Evolutionary conservation across 2,888 invertebrate genomes (phyloP), one percentile per base, ranked within the genome.

Genomic region (Aleiodes testaceus): DNA sequence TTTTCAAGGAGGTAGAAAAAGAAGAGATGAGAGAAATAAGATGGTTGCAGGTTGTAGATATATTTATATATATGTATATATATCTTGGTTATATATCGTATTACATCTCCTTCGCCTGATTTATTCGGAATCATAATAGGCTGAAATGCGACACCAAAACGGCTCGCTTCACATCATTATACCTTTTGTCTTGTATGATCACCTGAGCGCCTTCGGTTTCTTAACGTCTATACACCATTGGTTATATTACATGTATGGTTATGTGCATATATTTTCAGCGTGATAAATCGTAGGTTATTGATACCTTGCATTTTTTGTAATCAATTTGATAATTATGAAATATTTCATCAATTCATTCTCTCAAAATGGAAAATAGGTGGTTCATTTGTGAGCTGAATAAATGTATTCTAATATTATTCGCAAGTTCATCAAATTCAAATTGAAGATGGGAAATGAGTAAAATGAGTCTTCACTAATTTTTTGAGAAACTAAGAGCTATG

Each of bases 111-210:
- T 81, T 79, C 81, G 82, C 81, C 82, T 82, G 83, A 83, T 83
- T 82, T 82, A 82, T 82, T 82, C 82, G 80, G 79, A 82, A 82
- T 82, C 82, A 83, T 81, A 81, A 82, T 82, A 83, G 82, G 82
- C 81, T 81, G 83, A 81, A 83, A 83, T 77, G 79, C 80, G 81
- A 83, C 80, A 82, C 81, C 81, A 70, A 52, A 53, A 77, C 78
- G 79, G 79, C 79, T 82, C 78, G 78, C 79, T 78, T 79, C 80
- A 79, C 81, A 79, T 82, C 81, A 81, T 82, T 82, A 82, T 82
- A 81, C 80, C 81, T 82, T 80, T 80, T 79, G 80, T 79, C 79
- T 81, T 80, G 79, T 80, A 77, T 80, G 80, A 75, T 80, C 80
- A 81, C 80, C 80, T 79, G 79, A 81, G 79, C 77, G 78, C 77